Conservation (phyloP, 2,113 vertebrate genomes). For the Trogon melanurus region DNA sequence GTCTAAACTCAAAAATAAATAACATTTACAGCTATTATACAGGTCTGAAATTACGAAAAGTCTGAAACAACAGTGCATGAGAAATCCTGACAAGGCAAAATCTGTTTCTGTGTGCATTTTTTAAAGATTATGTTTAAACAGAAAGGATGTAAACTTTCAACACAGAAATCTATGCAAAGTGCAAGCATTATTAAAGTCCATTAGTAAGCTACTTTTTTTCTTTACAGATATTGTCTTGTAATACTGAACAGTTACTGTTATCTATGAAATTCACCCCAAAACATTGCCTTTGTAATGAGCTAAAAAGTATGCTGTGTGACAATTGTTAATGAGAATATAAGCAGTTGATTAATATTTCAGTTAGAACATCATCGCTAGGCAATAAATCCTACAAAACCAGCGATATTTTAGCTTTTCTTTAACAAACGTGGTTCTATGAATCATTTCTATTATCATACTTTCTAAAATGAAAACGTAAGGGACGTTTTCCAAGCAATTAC, state of each 20-base stretch:
- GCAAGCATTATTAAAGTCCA: neutral
- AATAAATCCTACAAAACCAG: neutral
- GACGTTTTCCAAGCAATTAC: neutral
- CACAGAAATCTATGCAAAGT: neutral
- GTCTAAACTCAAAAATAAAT: neutral
- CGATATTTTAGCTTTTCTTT: neutral
- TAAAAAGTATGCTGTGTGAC: neutral
- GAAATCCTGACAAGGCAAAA: neutral
- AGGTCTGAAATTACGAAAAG: neutral
- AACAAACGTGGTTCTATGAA: neutral
- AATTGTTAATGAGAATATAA: neutral
- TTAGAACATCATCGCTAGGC: neutral
- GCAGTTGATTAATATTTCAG: neutral
- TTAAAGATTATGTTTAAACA: neutral
- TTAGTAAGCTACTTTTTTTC: neutral
- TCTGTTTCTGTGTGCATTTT: neutral
- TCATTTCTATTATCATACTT: neutral
- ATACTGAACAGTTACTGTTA: neutral
- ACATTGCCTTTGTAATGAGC: neutral
- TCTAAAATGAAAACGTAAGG: neutral
- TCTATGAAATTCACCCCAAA: neutral
- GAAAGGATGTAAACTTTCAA: neutral
- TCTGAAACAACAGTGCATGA: neutral
- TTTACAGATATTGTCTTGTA: neutral
- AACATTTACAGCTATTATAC: neutral